Evolutionary conservation across 2,888 invertebrate genomes (phyloP).

Genomic region (Ganaspis brasiliensis): DNA sequence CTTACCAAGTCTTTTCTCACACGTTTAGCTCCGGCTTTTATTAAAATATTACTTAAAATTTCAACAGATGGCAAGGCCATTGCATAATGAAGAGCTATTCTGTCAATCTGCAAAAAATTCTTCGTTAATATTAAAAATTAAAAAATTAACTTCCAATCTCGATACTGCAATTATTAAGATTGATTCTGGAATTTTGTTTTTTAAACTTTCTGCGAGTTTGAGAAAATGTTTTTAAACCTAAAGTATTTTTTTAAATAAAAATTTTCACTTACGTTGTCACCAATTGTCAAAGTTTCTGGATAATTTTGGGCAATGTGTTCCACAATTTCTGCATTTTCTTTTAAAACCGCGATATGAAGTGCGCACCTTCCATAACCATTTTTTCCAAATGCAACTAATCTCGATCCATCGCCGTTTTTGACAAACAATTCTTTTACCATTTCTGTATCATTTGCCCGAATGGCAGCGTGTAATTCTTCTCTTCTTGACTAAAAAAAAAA

Average conservation of each 20-base stretch:
- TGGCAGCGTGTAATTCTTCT: slow-evolving; percentile 89
- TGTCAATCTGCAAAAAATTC: slow-evolving; percentile 86
- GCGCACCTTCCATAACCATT: slow-evolving; percentile 89
- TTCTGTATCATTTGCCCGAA: slow-evolving; percentile 85
- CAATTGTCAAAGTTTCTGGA: slow-evolving; percentile 88
- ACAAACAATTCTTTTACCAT: slow-evolving; percentile 83
- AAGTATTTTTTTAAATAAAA: neutral
- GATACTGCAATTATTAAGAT: too few species aligned
- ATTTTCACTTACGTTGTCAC: slow-evolving; percentile 90
- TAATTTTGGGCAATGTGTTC: slow-evolving; percentile 88
- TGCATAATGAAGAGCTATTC: slow-evolving; percentile 94
- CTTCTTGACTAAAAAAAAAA: slow-evolving; percentile 85
- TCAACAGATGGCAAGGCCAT: slow-evolving; percentile 95
- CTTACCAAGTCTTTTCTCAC: slow-evolving; percentile 90
- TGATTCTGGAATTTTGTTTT: too few species aligned
- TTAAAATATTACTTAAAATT: slow-evolving; percentile 89
- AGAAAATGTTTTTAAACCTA: neutral
- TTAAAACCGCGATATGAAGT: slow-evolving; percentile 93
- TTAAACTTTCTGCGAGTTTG: too few species aligned
- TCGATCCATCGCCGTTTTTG: slow-evolving; percentile 82
- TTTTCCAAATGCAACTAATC: slow-evolving; percentile 83
- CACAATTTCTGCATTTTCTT: slow-evolving; percentile 91
- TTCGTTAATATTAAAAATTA: neutral
- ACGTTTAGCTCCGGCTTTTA: slow-evolving; percentile 91
- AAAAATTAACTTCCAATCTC: too few species aligned